A percentile compares a stretch with the other conserved stretches of the same genome.
These are phyloP conservation scores for Caradrina clavipalpis DNA, from an alignment of 2,888 invertebrate species.

Conservation along the genomic window DNA sequence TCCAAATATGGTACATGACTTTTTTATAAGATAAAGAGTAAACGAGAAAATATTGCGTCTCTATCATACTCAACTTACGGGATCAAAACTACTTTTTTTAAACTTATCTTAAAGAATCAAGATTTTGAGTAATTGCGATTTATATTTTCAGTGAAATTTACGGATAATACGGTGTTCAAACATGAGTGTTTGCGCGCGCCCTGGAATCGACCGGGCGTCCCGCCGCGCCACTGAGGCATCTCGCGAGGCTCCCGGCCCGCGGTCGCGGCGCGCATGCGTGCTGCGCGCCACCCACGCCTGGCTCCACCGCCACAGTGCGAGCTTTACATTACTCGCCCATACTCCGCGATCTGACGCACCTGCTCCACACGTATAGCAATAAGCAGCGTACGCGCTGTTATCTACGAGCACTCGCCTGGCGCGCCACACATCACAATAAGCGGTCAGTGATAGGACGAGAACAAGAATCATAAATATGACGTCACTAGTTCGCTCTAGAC, in stretches of 20 bases:
- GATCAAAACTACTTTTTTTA: constrained; percentile 16
- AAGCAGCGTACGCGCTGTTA: constrained; percentile 66
- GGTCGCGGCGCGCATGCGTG: constrained; percentile 82
- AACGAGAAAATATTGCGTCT: constrained; percentile 44
- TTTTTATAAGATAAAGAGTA: constrained; percentile 64
- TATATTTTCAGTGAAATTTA: constrained; percentile 72
- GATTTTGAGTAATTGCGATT: constrained; percentile 55
- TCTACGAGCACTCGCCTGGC: constrained; percentile 61
- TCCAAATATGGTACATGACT: constrained; percentile 73
- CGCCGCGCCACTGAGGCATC: constrained; percentile 89
- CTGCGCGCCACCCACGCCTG: constrained; percentile 69
- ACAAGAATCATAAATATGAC: constrained; percentile 70
- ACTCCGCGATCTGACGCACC: constrained; percentile 52
- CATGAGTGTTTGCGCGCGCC: constrained; percentile 77
- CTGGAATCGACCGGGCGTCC: constrained; percentile 89
- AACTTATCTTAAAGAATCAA: constrained; percentile 1
- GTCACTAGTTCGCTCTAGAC: constrained; percentile 65
- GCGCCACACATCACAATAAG: constrained; percentile 51
- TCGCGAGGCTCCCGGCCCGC: constrained; percentile 79
- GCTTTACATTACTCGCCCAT: constrained; percentile 67
- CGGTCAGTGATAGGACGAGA: constrained; percentile 64
- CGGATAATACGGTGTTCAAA: constrained; percentile 75
- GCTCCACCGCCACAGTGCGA: constrained; percentile 57
- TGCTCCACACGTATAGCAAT: constrained; percentile 60
- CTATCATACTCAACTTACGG: constrained; percentile 35